Conservation (phyloP, 1,140 invertebrate species). For the Lepidostoma basale region DNA sequence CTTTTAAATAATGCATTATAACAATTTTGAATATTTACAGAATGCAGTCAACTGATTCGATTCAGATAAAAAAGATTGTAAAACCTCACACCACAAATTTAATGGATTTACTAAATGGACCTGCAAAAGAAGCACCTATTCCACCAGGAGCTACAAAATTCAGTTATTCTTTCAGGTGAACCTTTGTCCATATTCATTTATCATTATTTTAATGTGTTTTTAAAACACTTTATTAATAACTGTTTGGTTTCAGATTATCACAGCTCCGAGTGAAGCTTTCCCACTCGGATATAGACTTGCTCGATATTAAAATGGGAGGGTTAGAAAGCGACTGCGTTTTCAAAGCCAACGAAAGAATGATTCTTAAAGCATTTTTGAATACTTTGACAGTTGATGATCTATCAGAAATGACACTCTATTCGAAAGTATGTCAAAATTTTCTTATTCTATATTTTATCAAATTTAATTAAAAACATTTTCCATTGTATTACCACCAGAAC, state of each 20-base stretch:
- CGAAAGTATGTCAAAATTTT: conserved; percentile 66
- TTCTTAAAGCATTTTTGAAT: conserved; percentile 71
- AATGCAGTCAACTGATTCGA: conserved; percentile 54
- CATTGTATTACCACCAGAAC: too few species aligned
- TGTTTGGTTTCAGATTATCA: conserved; percentile 59
- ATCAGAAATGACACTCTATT: conserved; percentile 76
- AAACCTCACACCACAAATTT: conserved; percentile 48
- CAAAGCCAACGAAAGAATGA: conserved; percentile 79
- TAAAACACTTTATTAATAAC: background rate
- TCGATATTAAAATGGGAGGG: conserved; percentile 68
- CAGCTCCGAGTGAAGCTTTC: conserved; percentile 68
- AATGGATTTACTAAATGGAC: conserved; percentile 48
- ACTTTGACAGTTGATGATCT: conserved; percentile 74
- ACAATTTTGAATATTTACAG: conserved; percentile 49
- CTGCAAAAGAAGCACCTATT: conserved; percentile 67
- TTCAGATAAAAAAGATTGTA: conserved; percentile 52
- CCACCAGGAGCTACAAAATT: conserved; percentile 78
- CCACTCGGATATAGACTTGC: conserved; percentile 72
- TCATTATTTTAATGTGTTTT: background rate
- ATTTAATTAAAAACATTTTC: too few species aligned
- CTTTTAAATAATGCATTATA: too few species aligned
- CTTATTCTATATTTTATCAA: too few species aligned
- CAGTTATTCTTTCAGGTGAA: conserved; percentile 70
- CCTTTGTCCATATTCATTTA: background rate
- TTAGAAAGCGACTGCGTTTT: conserved; percentile 79